Base-by-base conservation (phyloP, 2,113 vertebrate genomes). In the Pardalotus punctatus region DNA sequence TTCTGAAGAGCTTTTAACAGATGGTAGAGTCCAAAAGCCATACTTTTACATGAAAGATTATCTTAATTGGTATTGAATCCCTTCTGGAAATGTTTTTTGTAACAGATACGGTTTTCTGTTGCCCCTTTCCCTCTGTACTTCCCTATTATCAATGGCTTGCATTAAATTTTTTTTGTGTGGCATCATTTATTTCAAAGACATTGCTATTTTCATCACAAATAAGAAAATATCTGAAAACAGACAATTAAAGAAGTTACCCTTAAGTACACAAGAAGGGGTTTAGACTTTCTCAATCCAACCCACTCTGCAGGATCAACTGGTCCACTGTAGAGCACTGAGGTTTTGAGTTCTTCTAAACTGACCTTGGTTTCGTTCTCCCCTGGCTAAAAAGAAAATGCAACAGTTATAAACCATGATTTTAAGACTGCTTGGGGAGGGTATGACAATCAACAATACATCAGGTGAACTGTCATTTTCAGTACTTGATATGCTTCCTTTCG, bases 271-370 rank as follows among this genome's bases (percentile, higher is more conserved):
- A 99, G 98, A 84, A 99, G 94, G 16, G 99, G 98, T 5, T 96
- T 43, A 15, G 97, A 97, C 96, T 99, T 99, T 72, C 94, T 96
- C 83, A 99, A 96, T 94, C 99, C 99, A 35, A 99, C 98, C 99
- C 99, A 99, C 94, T 99, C 98, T 3, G 98, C 97, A 45, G 99
- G 99, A 91, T 99, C 99, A 58, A 99, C 97, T 1, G 95, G 94
- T 1, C 83, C 91, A 1, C 82, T 97, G 94, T 99, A 99, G 62
- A 99, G 98, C 36, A 98, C 81, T 40, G 99, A 99, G 1, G 89
- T 91, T 35, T 86, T 80, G 95, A 99, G 77, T 33, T 98, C 97
- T 8, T 77, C 9, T 38, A 62, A 86, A 54, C 96, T 94, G 13
- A 98, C 96, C 51, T 97, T 98, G 9, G 98, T 98, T 95, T 98